phyloP scores from a whole-genome alignment of 2,113 vertebrate genomes.

The Carassius carassius region DNA sequence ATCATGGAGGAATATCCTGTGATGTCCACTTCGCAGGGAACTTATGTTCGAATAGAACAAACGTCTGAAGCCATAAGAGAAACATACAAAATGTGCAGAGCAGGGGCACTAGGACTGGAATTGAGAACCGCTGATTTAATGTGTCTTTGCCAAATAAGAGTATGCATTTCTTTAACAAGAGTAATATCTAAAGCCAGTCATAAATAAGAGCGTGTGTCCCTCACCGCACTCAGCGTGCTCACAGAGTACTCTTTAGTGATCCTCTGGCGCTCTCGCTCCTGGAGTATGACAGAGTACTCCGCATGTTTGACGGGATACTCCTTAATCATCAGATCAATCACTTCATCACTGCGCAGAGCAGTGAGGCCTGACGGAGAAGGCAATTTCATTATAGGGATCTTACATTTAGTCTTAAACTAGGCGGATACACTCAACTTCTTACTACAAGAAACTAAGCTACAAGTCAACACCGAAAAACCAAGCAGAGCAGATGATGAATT shows the following conservation, averaged over 20 bases:
- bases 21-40: too few relatives aligned
- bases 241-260: constrained; percentile 98
- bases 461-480: neutral
- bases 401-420: too few relatives aligned
- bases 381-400: neutral
- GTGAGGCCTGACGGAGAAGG: constrained; percentile 82
- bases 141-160: too few relatives aligned
- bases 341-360: constrained; percentile 95
- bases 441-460: neutral
- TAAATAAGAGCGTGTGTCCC: neutral
- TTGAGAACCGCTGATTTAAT: too few relatives aligned
- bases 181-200: neutral
- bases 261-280: constrained; percentile 92
- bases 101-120: too few relatives aligned
- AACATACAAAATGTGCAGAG: too few relatives aligned
- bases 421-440: too few relatives aligned
- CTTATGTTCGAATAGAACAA: too few relatives aligned
- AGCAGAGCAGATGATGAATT: neutral
- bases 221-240: constrained; percentile 69
- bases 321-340: constrained; percentile 99
- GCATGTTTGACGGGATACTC: constrained; percentile 95
- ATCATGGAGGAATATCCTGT: too few relatives aligned
- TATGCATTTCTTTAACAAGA: too few relatives aligned
- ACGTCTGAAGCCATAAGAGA: too few relatives aligned
- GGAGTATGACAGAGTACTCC: constrained; percentile 95